These are phyloP conservation scores for Anarhynchus alexandrinus DNA, from an alignment of 2,113 vertebrate genomes.

Conservation along the genomic window DNA sequence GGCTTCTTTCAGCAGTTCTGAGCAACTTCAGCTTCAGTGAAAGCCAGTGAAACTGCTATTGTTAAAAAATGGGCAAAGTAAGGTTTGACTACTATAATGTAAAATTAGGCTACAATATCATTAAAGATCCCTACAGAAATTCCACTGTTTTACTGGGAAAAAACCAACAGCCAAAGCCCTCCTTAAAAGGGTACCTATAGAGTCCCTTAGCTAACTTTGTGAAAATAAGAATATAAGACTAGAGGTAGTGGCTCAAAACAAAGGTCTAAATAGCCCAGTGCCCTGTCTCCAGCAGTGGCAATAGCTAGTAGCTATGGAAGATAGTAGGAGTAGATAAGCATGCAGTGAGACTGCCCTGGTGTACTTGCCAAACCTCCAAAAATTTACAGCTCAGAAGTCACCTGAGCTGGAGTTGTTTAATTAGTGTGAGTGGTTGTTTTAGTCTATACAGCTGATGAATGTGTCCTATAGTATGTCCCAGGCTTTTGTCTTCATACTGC, in stretches of 20 bases:
- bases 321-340: not conserved
- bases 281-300: not conserved
- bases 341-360: not conserved
- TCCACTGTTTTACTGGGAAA: not conserved
- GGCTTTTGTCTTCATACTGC: not conserved
- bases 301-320: not conserved
- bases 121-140: not conserved
- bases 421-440: not conserved
- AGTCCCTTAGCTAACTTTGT: not conserved
- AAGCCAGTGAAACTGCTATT: not conserved
- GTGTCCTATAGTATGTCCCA: not conserved
- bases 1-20: not conserved
- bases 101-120: not conserved
- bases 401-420: not conserved
- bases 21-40: not conserved
- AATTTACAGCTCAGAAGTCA: not conserved
- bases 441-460: not conserved
- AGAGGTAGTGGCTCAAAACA: not conserved
- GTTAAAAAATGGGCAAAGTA: not conserved
- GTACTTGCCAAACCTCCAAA: not conserved
- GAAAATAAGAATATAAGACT: not conserved
- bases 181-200: not conserved
- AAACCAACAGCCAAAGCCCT: not conserved
- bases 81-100: not conserved
- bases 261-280: not conserved